These are phyloP conservation scores for Lasioglossum oenotherae DNA, from an alignment of 2,888 invertebrate genomes.

Conservation along the genomic window DNA sequence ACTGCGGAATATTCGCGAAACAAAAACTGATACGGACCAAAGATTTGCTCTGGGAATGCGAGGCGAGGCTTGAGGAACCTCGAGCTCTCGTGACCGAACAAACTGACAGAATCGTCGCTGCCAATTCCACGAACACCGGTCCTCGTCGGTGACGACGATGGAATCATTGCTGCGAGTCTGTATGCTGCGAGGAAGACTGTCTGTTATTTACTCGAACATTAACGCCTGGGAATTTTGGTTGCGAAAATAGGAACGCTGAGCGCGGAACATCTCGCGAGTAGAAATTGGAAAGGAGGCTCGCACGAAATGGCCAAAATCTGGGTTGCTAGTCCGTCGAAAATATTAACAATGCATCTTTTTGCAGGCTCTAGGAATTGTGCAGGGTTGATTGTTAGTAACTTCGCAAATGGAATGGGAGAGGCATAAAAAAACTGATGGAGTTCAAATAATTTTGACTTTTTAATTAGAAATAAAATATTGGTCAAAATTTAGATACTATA, in stretches of 20 bases:
- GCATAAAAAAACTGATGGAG: neutral
- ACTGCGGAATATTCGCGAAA: slow-evolving; percentile 36
- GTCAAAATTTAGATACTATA: neutral
- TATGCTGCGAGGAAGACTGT: neutral
- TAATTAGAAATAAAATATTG: neutral
- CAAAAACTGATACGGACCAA: slow-evolving; percentile 54
- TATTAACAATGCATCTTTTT: neutral
- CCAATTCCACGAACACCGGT: neutral
- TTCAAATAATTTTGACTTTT: neutral
- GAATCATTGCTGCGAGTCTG: neutral
- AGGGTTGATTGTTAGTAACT: neutral
- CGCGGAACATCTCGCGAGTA: neutral
- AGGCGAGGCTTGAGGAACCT: neutral
- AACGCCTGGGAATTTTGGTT: neutral
- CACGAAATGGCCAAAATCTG: neutral
- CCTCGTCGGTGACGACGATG: neutral
- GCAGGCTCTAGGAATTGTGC: neutral
- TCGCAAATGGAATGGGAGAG: neutral
- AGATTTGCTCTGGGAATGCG: slow-evolving; percentile 38
- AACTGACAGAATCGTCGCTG: neutral
- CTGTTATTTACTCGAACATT: neutral
- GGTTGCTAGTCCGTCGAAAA: neutral
- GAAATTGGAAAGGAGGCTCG: neutral
- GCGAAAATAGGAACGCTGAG: neutral
- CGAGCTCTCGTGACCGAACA: neutral